Evolutionary conservation across 2,113 vertebrate genomes (phyloP).

Genomic region (Grammatotria lemairii): DNA sequence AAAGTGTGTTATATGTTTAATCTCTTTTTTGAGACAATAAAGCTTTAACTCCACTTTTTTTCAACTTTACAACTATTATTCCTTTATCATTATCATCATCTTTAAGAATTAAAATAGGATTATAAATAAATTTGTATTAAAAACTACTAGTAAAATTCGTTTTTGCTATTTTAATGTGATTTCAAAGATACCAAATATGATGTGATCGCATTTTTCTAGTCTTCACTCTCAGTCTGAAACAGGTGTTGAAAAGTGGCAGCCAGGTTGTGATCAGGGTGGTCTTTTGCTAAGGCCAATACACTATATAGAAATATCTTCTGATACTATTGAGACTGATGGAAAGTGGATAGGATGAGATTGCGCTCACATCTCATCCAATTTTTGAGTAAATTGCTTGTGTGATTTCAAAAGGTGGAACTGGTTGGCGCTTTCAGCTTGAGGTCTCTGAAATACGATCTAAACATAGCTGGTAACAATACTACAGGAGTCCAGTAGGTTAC

Average conservation of each 20-base stretch:
- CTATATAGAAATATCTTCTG: background rate
- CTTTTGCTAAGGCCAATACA: background rate
- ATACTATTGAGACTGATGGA: background rate
- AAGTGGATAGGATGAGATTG: background rate
- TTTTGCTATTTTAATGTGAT: background rate
- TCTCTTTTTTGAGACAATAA: background rate
- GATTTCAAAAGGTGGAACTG: constrained; percentile 5
- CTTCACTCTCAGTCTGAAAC: background rate
- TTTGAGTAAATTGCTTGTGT: background rate
- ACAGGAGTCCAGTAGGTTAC: background rate
- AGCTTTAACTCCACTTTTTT: background rate
- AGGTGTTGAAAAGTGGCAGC: background rate
- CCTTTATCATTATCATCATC: background rate
- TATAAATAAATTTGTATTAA: accelerated
- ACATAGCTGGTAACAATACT: background rate
- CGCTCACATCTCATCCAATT: background rate
- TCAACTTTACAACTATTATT: background rate
- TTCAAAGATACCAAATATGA: background rate
- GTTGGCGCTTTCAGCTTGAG: background rate
- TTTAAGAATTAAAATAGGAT: background rate
- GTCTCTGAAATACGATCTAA: background rate
- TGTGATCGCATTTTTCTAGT: background rate
- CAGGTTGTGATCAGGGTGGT: background rate
- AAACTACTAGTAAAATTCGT: background rate
- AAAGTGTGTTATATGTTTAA: background rate